A percentile compares a stretch with the other conserved stretches of the same genome.
These are phyloP conservation scores for Sardina pilchardus DNA, from an alignment of 2,113 vertebrate genomes.

Conservation along the genomic window DNA sequence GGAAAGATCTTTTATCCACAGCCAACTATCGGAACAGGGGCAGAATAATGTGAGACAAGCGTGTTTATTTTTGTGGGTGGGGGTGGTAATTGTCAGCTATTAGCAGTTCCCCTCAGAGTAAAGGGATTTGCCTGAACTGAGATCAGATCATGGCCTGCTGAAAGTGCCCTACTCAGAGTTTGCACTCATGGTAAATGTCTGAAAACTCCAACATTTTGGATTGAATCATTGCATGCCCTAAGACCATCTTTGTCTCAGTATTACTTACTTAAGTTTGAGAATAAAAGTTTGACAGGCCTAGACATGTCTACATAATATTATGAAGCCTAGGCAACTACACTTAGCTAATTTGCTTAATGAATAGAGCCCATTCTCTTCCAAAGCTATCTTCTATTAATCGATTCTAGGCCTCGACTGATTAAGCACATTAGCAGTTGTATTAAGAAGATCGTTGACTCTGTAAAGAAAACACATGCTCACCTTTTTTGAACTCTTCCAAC, in stretches of 20 bases:
- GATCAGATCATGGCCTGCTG: background rate
- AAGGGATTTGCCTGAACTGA: background rate
- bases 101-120: background rate
- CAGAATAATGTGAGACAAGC: background rate
- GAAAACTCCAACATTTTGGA: background rate
- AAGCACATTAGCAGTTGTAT: background rate
- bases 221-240: no score
- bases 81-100: slow-evolving; percentile 15
- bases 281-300: no score
- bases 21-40: background rate
- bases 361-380: no score
- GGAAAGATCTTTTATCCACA: background rate
- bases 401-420: no score
- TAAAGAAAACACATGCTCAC: slow-evolving; percentile 61
- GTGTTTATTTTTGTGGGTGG: slow-evolving; percentile 10
- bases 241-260: no score
- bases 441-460: background rate
- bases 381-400: no score
- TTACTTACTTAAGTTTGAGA: no score
- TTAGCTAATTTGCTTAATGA: no score
- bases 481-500: slow-evolving; percentile 99
- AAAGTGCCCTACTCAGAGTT: background rate
- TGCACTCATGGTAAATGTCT: background rate
- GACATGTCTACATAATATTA: no score
- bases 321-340: no score